Evolutionary conservation across 2,113 vertebrate genomes (phyloP).

Genomic region (Egretta garzetta): DNA sequence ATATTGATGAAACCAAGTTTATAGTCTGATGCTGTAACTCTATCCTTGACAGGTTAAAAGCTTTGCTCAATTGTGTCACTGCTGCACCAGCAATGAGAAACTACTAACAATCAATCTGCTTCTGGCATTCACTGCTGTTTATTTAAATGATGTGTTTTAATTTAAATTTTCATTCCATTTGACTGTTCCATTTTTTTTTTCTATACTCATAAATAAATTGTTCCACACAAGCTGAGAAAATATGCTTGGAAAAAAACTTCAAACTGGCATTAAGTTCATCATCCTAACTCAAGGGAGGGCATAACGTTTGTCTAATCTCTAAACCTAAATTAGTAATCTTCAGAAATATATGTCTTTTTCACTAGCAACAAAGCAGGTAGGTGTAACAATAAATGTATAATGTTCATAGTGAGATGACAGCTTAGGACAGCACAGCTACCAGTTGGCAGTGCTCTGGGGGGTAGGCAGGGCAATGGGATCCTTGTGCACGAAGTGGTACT

Average conservation of each 20-base stretch:
- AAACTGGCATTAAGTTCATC: neutral
- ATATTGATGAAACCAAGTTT: neutral
- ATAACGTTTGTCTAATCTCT: neutral
- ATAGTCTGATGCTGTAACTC: neutral
- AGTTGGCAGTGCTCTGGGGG: neutral
- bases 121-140: constrained; percentile 13
- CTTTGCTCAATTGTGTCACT: neutral
- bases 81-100: neutral
- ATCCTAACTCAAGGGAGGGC: neutral
- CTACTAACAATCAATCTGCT: neutral
- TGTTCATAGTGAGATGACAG: neutral
- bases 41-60: constrained; percentile 21
- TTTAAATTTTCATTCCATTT: neutral
- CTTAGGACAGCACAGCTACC: neutral
- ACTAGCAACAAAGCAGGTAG: neutral
- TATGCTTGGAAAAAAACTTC: neutral
- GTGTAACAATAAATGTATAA: neutral
- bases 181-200: neutral
- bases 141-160: neutral
- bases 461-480: neutral
- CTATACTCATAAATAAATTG: neutral
- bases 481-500: neutral
- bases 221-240: neutral
- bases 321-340: neutral
- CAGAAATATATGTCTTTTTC: neutral